phyloP scores from a whole-genome alignment of 2,888 invertebrate species.

The Dasypogon diadema region DNA sequence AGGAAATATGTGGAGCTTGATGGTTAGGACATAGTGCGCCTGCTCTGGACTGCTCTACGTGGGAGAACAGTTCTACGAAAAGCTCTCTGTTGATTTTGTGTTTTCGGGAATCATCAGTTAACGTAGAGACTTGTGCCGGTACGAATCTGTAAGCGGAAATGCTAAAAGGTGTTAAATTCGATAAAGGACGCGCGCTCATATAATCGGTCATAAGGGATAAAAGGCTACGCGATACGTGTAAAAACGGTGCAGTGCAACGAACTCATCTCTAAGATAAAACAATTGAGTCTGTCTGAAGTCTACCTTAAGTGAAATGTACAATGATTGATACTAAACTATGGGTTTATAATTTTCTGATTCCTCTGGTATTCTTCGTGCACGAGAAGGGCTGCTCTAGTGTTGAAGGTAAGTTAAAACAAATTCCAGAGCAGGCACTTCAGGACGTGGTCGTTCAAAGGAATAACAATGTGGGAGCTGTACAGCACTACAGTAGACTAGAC shows the following conservation, averaged over 20 bases:
- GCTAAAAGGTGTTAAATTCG: background rate
- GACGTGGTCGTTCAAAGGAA: background rate
- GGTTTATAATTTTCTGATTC: conserved; percentile 61
- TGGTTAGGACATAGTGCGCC: conserved; percentile 17
- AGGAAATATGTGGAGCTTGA: conserved; percentile 9
- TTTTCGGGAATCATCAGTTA: conserved; percentile 47
- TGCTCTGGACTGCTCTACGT: background rate
- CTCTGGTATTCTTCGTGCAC: conserved; percentile 49
- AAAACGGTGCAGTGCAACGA: background rate
- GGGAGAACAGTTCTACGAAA: background rate
- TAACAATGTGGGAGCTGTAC: background rate
- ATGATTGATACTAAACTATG: conserved; percentile 62
- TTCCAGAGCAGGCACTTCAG: background rate
- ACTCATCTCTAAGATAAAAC: background rate
- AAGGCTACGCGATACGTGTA: background rate
- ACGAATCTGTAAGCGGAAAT: background rate
- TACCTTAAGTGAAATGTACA: conserved; percentile 60
- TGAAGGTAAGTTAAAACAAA: conserved; percentile 50
- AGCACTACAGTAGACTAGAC: background rate
- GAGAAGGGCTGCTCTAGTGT: conserved; percentile 23
- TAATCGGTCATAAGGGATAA: background rate
- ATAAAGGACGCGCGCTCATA: background rate
- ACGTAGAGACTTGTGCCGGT: conserved; percentile 48
- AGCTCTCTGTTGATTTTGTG: conserved; percentile 44
- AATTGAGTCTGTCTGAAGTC: background rate